Evolutionary conservation across 2,888 invertebrate genomes (phyloP).

Genomic region (Pogonocherus hispidulus): DNA sequence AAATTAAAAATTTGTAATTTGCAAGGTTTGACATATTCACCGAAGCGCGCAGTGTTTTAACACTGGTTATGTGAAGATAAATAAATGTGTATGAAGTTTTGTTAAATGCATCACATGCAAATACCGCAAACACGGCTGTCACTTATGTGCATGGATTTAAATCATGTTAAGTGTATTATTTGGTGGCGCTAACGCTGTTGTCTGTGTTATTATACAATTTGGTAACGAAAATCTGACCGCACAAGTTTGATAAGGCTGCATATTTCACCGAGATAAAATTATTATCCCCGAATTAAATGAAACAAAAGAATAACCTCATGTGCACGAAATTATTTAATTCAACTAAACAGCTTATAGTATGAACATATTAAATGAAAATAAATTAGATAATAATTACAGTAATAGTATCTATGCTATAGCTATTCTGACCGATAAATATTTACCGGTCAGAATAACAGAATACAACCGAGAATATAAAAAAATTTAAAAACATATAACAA

Average conservation of each 20-base stretch:
- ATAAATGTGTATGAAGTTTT: conserved; percentile 42
- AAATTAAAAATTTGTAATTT: conserved; percentile 26
- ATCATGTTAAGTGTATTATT: conserved; percentile 48
- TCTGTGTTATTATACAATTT: conserved; percentile 44
- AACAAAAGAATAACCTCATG: not conserved
- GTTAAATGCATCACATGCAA: conserved; percentile 42
- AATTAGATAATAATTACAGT: no score
- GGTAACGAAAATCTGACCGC: conserved; percentile 43
- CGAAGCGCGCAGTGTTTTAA: not conserved
- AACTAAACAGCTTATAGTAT: no score
- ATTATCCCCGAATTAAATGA: not conserved
- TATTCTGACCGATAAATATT: no score
- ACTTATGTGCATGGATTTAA: conserved; percentile 47
- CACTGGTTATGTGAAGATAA: conserved; percentile 28
- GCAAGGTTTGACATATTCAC: conserved; percentile 13
- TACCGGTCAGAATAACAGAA: no score
- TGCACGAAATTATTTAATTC: not conserved
- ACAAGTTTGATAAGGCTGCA: conserved; percentile 31
- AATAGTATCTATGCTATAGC: no score
- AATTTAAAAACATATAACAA: no score
- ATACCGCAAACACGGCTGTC: conserved; percentile 45
- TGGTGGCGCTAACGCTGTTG: conserved; percentile 39
- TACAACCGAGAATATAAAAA: no score
- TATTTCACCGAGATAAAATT: conserved; percentile 1
- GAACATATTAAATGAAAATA: no score